Conservation (phyloP, 2,113 vertebrate species). For the Sisor rabdophorus region DNA sequence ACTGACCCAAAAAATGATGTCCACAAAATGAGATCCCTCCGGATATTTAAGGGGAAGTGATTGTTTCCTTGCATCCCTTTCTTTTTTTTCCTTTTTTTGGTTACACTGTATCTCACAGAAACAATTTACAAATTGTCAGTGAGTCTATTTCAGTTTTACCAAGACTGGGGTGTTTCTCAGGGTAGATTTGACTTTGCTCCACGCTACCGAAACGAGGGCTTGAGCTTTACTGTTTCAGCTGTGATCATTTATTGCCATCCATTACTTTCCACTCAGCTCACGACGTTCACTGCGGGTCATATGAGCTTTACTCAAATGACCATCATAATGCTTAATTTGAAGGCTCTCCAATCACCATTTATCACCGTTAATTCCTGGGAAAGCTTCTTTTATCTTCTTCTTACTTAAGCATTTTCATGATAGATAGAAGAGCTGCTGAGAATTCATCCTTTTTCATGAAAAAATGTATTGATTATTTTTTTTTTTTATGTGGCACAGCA, state of each 20-base stretch:
- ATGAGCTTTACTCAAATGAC: conserved; percentile 21
- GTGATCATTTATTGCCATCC: conserved; percentile 21
- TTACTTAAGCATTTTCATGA: neutral
- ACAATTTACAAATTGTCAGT: conserved; percentile 50
- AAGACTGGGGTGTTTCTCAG: conserved; percentile 37
- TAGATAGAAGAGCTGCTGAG: neutral
- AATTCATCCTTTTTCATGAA: neutral
- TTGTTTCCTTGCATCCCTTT: conserved; percentile 54
- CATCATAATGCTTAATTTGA: conserved; percentile 39
- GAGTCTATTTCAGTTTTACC: conserved; percentile 45
- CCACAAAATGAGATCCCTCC: conserved; percentile 60
- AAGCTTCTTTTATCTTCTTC: conserved; percentile 9
- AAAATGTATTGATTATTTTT: neutral
- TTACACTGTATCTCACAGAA: conserved; percentile 46
- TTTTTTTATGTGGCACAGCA: conserved; percentile 33
- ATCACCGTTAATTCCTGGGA: conserved; percentile 16
- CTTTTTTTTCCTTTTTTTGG: too few species aligned
- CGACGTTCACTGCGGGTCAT: conserved; percentile 30
- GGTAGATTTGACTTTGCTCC: conserved; percentile 41
- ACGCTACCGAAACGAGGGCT: conserved; percentile 34
- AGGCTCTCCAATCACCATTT: conserved; percentile 27
- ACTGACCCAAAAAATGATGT: conserved; percentile 70
- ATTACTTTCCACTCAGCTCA: conserved; percentile 30
- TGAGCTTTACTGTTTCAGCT: conserved; percentile 1
- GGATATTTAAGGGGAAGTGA: conserved; percentile 55